These are phyloP conservation scores for Sisor rabdophorus DNA, from an alignment of 2,113 vertebrate genomes.

Conservation along the genomic window DNA sequence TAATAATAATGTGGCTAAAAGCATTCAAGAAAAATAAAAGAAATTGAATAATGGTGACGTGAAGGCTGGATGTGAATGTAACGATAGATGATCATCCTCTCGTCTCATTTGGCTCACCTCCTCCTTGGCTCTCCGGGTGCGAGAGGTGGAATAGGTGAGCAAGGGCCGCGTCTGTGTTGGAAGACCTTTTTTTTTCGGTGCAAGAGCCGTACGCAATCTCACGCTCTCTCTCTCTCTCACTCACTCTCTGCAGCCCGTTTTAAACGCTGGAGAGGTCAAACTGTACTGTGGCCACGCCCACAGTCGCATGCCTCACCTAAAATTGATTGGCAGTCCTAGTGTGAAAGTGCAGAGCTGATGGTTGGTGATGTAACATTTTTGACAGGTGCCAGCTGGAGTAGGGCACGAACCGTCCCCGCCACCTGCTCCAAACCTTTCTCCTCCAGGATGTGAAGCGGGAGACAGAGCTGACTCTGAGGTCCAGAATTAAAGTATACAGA, in stretches of 20 bases:
- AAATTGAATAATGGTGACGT: background rate
- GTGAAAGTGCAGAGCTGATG: conserved; percentile 54
- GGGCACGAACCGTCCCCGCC: conserved; percentile 84
- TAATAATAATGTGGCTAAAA: conserved; percentile 34
- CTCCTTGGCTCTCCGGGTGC: background rate
- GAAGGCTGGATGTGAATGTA: conserved; percentile 13
- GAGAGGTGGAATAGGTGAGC: background rate
- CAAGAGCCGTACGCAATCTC: background rate
- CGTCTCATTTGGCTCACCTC: background rate
- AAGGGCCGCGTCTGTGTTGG: background rate
- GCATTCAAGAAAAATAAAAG: conserved; percentile 30
- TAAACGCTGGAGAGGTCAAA: background rate
- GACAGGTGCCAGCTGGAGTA: conserved; percentile 88
- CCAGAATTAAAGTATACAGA: conserved; percentile 12
- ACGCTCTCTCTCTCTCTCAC: too few species aligned
- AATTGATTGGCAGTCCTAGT: conserved; percentile 53
- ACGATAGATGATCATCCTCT: background rate
- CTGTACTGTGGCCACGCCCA: background rate
- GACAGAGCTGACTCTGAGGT: conserved; percentile 88
- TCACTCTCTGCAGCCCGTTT: background rate
- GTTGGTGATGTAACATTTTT: conserved; percentile 60
- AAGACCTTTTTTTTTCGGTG: background rate
- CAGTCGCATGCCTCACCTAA: conserved; percentile 8
- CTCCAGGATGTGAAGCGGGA: conserved; percentile 98
- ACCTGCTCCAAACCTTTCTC: conserved; percentile 91